Evolutionary conservation across 2,113 vertebrate genomes (phyloP), one percentile per base, ranked within the genome.

Genomic region (Maccullochella peelii): DNA sequence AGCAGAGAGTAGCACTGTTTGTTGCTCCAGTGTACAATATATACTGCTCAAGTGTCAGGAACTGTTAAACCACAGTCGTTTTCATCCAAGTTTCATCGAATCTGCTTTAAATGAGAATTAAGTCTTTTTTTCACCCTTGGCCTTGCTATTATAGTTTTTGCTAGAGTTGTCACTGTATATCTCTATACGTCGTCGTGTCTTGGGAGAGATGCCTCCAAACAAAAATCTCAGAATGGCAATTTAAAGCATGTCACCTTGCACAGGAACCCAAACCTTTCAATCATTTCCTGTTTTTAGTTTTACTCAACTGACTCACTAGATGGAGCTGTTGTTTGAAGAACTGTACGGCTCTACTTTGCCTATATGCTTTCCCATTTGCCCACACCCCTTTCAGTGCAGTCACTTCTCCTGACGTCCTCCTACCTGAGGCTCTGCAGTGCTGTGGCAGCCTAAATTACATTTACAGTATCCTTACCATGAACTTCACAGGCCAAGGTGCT

Each of bases 251-350:
- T 50, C 40, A 70, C 11, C 49, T 80, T 47, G 18, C 36, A 23
- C 1, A 62, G 18, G 14, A 68, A 52, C 15, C 7, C 12, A 36
- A 27, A 40, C 30, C 59, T 62, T 25, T 42, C 47, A 52, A 20
- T 44, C 0, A 12, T 20, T 5, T 30, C 15, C 16, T 30, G 27
- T 5, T 68, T 23, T 40, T 55, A 30, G 21, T 2, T 80, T 67
- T 27, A 55, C 36, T 20, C 0, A 18, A 25, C 4, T 70, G 58
- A 52, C 71, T 33, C 93, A 86, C 86, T 86, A 89, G 93, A 86
- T 91, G 93, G 89, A 47, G 90, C 68, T 89, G 80, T 90, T 92
- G 93, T 65, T 91, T 86, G 86, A 81, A 73, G 70, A 88, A 89
- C 79, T 50, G 0, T 0, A 1, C 57, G 0, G 1, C 20, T 80